phyloP scores from a whole-genome alignment of 2,888 invertebrate genomes.

The Rhaphigaster nebulosa region DNA sequence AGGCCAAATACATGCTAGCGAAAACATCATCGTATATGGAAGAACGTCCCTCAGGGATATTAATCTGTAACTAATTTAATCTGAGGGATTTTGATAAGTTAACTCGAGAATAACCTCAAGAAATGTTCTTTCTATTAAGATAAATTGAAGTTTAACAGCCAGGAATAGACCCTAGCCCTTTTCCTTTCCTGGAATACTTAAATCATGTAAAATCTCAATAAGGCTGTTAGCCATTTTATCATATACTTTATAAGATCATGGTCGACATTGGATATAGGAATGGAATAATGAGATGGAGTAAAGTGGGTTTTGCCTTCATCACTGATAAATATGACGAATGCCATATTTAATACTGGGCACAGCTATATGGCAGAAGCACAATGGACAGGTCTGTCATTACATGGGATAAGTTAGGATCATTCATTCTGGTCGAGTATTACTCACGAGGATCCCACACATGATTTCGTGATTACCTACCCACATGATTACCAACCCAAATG shows the following conservation, averaged over 20 bases:
- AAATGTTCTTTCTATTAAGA: too few species aligned
- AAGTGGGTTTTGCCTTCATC: neutral
- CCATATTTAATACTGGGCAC: neutral
- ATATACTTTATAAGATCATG: neutral
- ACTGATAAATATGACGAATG: neutral
- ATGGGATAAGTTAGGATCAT: neutral
- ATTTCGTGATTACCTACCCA: neutral
- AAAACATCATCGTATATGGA: too few species aligned
- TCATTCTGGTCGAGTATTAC: neutral
- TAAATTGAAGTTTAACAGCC: too few species aligned
- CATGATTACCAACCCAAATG: neutral
- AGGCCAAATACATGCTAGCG: too few species aligned
- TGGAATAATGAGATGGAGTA: neutral
- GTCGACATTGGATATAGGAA: neutral
- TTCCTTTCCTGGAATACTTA: too few species aligned
- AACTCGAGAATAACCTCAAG: too few species aligned
- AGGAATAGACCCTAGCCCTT: too few species aligned
- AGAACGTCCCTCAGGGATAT: too few species aligned
- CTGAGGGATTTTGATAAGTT: too few species aligned
- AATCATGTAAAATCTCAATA: too few species aligned
- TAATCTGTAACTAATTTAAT: too few species aligned
- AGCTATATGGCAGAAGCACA: neutral
- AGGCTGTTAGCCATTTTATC: too few species aligned
- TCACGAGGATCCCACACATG: neutral
- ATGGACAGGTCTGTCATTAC: conserved; percentile 5